phyloP scores from a whole-genome alignment of 2,888 invertebrate genomes.

The Philhelius pedissequus region DNA sequence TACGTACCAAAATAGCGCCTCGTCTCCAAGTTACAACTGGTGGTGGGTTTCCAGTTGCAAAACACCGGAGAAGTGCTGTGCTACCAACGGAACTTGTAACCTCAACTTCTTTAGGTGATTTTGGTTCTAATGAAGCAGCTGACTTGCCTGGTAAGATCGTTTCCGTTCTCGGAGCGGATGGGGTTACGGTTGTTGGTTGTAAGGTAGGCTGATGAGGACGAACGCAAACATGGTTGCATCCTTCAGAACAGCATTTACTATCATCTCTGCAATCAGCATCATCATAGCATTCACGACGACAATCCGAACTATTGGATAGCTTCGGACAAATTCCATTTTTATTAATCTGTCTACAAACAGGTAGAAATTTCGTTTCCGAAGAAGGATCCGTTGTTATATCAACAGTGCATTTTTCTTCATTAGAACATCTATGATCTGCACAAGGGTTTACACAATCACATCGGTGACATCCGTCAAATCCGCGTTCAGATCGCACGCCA shows the following conservation, averaged over 20 bases:
- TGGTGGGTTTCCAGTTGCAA: conserved; percentile 87
- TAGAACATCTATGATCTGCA: conserved; percentile 81
- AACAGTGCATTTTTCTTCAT: conserved; percentile 85
- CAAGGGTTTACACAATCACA: conserved; percentile 90
- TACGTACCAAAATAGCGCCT: conserved; percentile 84
- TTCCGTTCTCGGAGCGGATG: conserved; percentile 74
- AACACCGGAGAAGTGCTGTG: conserved; percentile 86
- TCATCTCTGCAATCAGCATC: conserved; percentile 90
- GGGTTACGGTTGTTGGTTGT: conserved; percentile 78
- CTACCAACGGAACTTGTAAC: conserved; percentile 86
- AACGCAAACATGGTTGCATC: conserved; percentile 87
- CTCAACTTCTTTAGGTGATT: conserved; percentile 80
- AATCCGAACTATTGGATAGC: conserved; percentile 79
- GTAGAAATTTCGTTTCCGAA: conserved; percentile 72
- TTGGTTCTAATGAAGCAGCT: conserved; percentile 79
- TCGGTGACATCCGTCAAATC: conserved; percentile 83
- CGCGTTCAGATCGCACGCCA: conserved; percentile 84
- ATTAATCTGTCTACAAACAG: conserved; percentile 78
- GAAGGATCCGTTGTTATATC: conserved; percentile 78
- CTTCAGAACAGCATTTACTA: conserved; percentile 90
- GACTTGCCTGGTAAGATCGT: conserved; percentile 75
- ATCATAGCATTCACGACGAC: conserved; percentile 86
- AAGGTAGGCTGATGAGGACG: conserved; percentile 79
- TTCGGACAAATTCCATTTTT: conserved; percentile 86
- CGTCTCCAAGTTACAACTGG: conserved; percentile 89